Percentiles rank a stretch among this genome's conserved stretches.
These are phyloP conservation scores for Coccyzus lansbergi DNA, from an alignment of 2,797 vertebrate genomes.

Conservation along the genomic window DNA sequence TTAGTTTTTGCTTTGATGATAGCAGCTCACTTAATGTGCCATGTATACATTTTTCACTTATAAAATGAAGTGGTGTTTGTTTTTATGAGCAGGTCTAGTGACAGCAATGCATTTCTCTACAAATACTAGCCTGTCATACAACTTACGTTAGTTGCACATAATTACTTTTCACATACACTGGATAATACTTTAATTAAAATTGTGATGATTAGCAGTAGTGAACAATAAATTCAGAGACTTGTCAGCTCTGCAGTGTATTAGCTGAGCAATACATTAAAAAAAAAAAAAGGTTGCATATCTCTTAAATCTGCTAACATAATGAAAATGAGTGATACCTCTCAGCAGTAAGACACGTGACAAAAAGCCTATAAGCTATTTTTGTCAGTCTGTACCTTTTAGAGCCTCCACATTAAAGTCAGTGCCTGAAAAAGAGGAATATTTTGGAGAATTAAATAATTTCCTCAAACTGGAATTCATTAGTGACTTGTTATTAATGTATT, in stretches of 20 bases:
- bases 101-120: conserved; percentile 61
- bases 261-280: conserved; percentile 38
- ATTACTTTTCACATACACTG: conserved; percentile 75
- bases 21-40: conserved; percentile 50
- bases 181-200: conserved; percentile 82
- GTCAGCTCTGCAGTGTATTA: conserved; percentile 63
- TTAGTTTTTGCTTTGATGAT: conserved; percentile 43
- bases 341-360: neutral
- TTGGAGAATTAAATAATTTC: neutral
- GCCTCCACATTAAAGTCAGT: neutral
- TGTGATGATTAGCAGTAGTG: conserved; percentile 77
- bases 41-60: conserved; percentile 64
- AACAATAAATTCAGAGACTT: conserved; percentile 76
- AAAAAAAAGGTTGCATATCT: neutral
- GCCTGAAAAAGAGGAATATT: neutral
- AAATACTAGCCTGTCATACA: conserved; percentile 70
- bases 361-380: neutral
- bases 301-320: neutral
- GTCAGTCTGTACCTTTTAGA: neutral
- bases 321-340: neutral
- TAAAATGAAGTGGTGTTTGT: no score
- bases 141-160: conserved; percentile 72
- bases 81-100: conserved; percentile 46
- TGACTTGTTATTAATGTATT: neutral
- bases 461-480: neutral